phyloP scores from a whole-genome alignment of 1,140 invertebrate genomes.

The Sitobion miscanthi region DNA sequence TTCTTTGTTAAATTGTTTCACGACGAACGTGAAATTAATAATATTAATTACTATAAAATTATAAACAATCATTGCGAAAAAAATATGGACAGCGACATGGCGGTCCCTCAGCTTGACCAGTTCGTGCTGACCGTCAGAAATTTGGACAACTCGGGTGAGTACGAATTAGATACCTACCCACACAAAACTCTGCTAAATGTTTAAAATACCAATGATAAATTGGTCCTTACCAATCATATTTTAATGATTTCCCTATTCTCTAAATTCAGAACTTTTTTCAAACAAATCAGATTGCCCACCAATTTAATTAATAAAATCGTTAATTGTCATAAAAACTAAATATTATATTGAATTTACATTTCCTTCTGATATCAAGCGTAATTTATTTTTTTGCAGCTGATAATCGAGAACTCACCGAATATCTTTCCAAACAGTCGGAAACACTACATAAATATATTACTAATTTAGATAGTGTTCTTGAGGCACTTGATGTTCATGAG shows the following conservation, averaged over 20 bases:
- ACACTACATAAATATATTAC: constrained; percentile 81
- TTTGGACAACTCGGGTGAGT: constrained; percentile 27
- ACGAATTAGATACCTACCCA: background rate
- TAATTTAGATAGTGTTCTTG: constrained; percentile 84
- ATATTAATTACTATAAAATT: background rate
- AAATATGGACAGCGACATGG: constrained; percentile 8
- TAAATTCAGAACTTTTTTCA: too few species aligned
- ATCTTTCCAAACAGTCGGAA: constrained; percentile 80
- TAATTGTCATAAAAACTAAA: background rate
- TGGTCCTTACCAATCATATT: too few species aligned
- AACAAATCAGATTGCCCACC: too few species aligned
- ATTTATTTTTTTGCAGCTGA: background rate
- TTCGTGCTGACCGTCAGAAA: constrained; percentile 35
- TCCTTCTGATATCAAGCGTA: background rate
- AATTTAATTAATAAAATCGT: background rate
- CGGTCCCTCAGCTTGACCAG: constrained; percentile 42
- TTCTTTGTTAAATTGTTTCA: background rate
- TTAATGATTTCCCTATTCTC: too few species aligned
- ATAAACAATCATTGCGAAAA: background rate
- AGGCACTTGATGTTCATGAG: constrained; percentile 86
- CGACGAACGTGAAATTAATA: background rate
- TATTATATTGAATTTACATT: background rate
- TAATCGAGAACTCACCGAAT: constrained; percentile 69
- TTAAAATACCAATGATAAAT: too few species aligned
- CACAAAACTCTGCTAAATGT: background rate